Conservation (phyloP, 1,140 invertebrate species). For the Hylaeus anthracinus region DNA sequence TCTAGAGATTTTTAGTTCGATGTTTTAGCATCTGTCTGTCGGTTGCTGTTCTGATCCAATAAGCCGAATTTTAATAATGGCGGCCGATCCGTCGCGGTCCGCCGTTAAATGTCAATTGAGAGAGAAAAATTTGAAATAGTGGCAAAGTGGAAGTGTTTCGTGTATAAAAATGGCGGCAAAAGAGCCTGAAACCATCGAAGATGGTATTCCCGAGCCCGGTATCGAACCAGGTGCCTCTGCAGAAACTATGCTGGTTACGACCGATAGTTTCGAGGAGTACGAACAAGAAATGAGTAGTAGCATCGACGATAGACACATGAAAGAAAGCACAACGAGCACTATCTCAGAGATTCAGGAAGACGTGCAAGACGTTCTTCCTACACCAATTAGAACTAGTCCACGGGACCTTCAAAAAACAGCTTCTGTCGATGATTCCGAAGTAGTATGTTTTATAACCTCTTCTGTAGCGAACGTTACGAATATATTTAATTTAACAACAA, state of each 20-base stretch:
- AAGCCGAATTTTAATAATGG: slow-evolving; percentile 49
- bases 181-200: slow-evolving; percentile 64
- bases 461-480: background rate
- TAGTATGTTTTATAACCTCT: slow-evolving; percentile 65
- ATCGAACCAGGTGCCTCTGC: slow-evolving; percentile 82
- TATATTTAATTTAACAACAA: background rate
- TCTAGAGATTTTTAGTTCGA: background rate
- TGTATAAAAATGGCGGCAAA: slow-evolving; percentile 67
- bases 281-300: slow-evolving; percentile 85
- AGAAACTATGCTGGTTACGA: slow-evolving; percentile 86
- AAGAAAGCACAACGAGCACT: slow-evolving; percentile 77
- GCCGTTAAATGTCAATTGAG: slow-evolving; percentile 52
- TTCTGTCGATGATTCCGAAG: slow-evolving; percentile 67
- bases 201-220: slow-evolving; percentile 74
- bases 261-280: slow-evolving; percentile 86
- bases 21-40: background rate
- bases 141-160: slow-evolving; percentile 14
- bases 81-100: slow-evolving; percentile 44
- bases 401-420: slow-evolving; percentile 60
- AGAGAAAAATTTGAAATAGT: slow-evolving; percentile 38
- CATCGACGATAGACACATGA: slow-evolving; percentile 81
- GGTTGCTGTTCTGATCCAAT: background rate
- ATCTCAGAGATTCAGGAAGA: slow-evolving; percentile 83
- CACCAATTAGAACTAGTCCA: slow-evolving; percentile 30
- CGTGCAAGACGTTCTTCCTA: slow-evolving; percentile 73